Percentiles rank a stretch among this genome's conserved stretches.
phyloP scores from a whole-genome alignment of 2,113 vertebrate species.

The Micronycteris hirsuta region DNA sequence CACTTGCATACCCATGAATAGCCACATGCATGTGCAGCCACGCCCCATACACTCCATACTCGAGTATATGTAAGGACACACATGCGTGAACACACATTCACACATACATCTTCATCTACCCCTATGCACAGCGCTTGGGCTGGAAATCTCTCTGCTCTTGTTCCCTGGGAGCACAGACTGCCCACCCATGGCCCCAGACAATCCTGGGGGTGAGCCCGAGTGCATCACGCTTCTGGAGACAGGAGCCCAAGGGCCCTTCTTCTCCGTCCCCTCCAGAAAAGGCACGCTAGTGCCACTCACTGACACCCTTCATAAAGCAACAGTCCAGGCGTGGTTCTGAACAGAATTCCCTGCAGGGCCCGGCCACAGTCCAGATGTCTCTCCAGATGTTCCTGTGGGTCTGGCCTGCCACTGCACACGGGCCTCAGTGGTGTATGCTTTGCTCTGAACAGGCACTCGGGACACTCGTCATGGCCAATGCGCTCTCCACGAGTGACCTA shows the following conservation, averaged over 20 bases:
- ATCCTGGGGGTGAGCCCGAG: neutral
- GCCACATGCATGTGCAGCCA: neutral
- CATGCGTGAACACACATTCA: too few species aligned
- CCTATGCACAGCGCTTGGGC: too few species aligned
- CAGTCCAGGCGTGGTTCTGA: neutral
- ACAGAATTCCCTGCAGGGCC: neutral
- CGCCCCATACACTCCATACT: too few species aligned
- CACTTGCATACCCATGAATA: neutral
- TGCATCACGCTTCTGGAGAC: neutral
- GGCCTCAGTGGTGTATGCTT: neutral
- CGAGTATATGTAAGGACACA: neutral
- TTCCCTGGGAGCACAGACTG: neutral
- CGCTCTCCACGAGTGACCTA: neutral
- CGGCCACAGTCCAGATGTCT: accelerated
- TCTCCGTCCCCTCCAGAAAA: neutral
- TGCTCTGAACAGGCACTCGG: neutral
- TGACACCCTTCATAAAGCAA: neutral
- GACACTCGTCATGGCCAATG: neutral
- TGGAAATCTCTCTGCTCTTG: neutral
- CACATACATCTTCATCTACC: neutral
- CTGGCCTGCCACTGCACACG: neutral
- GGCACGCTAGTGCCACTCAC: neutral
- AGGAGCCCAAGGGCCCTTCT: neutral
- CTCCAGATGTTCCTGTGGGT: neutral
- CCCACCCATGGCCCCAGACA: neutral